Evolutionary conservation across 2,797 vertebrate genomes (phyloP).

Genomic region (Chanos chanos): DNA sequence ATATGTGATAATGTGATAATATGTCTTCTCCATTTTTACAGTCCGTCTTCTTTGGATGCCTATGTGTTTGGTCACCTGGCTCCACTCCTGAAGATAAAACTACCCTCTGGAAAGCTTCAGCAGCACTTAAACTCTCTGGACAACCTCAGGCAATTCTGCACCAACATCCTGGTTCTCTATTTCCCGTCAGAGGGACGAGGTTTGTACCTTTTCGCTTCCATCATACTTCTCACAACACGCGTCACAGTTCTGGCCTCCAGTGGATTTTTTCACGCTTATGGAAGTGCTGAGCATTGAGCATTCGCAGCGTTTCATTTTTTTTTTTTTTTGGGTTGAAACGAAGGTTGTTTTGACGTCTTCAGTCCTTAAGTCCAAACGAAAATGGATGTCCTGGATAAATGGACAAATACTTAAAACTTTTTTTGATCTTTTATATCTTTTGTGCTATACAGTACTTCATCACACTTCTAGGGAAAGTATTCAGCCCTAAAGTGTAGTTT

Average conservation of each 20-base stretch:
- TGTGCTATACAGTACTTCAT: too few relatives aligned
- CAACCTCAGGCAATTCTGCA: constrained; percentile 85
- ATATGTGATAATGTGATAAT: background rate
- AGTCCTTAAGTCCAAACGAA: too few relatives aligned
- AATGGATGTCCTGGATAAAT: too few relatives aligned
- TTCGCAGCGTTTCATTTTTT: too few relatives aligned
- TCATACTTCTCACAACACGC: background rate
- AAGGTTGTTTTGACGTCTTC: too few relatives aligned
- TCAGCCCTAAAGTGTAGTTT: too few relatives aligned
- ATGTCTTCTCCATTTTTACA: constrained; percentile 41
- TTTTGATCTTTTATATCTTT: too few relatives aligned
- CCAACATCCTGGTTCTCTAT: constrained; percentile 84
- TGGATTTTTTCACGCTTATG: too few relatives aligned
- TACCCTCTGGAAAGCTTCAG: constrained; percentile 86
- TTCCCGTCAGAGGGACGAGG: constrained; percentile 77
- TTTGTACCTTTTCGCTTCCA: constrained; percentile 22
- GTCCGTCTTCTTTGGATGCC: constrained; percentile 89
- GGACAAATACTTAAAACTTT: too few relatives aligned
- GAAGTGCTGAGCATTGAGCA: too few relatives aligned
- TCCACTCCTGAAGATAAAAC: constrained; percentile 77
- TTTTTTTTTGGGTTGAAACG: too few relatives aligned
- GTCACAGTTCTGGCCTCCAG: background rate
- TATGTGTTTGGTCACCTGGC: constrained; percentile 85
- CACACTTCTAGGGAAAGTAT: too few relatives aligned
- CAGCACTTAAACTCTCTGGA: constrained; percentile 81